These are phyloP conservation scores for Harpagoxenus sublaevis DNA, from an alignment of 2,888 invertebrate species.

Conservation along the genomic window DNA sequence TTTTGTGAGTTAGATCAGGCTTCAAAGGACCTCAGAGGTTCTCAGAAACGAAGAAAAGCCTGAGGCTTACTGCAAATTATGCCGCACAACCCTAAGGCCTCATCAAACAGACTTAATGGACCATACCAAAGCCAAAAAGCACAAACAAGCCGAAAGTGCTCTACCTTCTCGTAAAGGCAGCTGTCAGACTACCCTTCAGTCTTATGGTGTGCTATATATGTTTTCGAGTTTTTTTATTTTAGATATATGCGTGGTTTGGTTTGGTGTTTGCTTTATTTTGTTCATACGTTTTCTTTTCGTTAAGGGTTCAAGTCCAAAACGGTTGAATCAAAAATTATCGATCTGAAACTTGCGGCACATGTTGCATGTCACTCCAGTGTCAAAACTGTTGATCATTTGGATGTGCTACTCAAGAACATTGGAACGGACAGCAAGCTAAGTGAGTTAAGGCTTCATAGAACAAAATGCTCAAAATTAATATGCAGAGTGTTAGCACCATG, in stretches of 20 bases:
- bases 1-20: not conserved
- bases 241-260: not conserved
- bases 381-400: not conserved
- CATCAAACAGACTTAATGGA: not conserved
- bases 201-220: not conserved
- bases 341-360: not conserved
- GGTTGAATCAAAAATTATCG: not conserved
- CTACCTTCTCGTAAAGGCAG: not conserved
- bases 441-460: not conserved
- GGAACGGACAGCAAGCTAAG: not conserved
- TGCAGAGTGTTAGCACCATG: not conserved
- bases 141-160: conserved; percentile 1
- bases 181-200: not conserved
- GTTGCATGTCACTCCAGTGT: not conserved
- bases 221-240: not conserved
- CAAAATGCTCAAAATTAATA: not conserved
- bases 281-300: not conserved
- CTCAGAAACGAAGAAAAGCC: not conserved
- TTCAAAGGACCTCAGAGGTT: not conserved
- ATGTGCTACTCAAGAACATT: not conserved
- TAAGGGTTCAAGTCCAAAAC: not conserved
- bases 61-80: not conserved
- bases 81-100: not conserved
- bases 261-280: not conserved
- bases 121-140: not conserved